Evolutionary conservation across 1,140 invertebrate genomes (phyloP), one percentile per base, ranked within the genome.

Genomic region (Brachionus plicatilis): DNA sequence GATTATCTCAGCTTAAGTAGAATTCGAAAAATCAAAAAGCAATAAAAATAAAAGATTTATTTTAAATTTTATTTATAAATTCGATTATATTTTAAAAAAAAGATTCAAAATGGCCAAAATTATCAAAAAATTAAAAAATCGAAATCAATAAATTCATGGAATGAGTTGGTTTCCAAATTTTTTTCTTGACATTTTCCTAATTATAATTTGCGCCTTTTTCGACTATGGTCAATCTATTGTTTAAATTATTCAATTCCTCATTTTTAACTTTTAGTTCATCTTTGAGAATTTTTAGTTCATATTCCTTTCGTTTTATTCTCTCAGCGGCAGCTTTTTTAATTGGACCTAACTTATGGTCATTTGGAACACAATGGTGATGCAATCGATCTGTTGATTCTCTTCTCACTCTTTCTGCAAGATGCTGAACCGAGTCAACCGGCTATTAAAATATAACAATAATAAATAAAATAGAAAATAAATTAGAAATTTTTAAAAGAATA

Each of bases 231-330:
- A 85, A 66, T 17, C 79, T 56, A 56, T 78, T 79, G 17, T 8
- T 85, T n/a, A 75, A 60, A 24, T 83, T 70, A 20, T 17, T 72
- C 37, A 88, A 84, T 65, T 87, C 70, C 43, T 85, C 78, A 66
- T 89, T 88, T 76, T 87, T 88, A 8, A 85, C 85, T 50, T 86
- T 86, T 29, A 90, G 78, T 84, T 89, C 88, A 33, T 86, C 84
- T 85, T 89, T 90, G 45, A 90, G 85, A n/a, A 87, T 87, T 66
- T 86, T 87, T 14, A 90, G 88, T 86, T 89, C 88, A 82, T 89
- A 90, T 65, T 89, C 88, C 85, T 88, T 89, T 14, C 87, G 86
- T 72, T 87, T 88, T 12, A 88, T 72, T 33, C 87, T 83, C 70
- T 90, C 88, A 29, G 86, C 86, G 45, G 86, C 84, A 8, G 79